Evolutionary conservation across 2,113 vertebrate species (phyloP).

Genomic region (Lampris megalopsis): DNA sequence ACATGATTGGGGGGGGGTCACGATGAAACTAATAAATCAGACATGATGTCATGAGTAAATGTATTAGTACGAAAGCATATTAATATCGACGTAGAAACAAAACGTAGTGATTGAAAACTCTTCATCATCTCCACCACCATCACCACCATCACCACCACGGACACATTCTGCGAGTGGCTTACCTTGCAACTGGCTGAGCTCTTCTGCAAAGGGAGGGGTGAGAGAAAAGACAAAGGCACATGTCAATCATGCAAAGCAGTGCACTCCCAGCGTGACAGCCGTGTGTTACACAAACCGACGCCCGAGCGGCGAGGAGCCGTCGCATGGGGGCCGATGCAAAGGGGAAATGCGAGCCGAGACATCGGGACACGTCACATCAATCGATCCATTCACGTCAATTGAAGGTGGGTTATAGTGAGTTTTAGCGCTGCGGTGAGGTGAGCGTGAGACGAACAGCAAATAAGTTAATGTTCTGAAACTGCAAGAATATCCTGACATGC

Average conservation of each 20-base stretch:
- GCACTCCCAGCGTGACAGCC: conserved; percentile 46
- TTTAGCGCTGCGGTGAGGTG: conserved; percentile 12
- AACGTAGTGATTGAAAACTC: conserved; percentile 38
- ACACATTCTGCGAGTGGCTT: conserved; percentile 72
- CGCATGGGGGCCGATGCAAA: conserved; percentile 7
- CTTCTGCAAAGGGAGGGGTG: conserved; percentile 78
- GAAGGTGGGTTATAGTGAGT: not conserved
- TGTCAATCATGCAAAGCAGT: conserved; percentile 86
- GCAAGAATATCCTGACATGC: conserved; percentile 28
- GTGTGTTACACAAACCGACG: conserved; percentile 29
- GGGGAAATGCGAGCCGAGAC: not conserved
- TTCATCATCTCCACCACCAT: conserved; percentile 43
- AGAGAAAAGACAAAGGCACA: conserved; percentile 78
- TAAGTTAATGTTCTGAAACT: not conserved
- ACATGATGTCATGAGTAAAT: not conserved
- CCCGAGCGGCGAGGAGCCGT: not conserved
- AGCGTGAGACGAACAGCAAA: conserved; percentile 15
- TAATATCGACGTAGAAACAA: conserved; percentile 22
- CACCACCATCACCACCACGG: conserved; percentile 69
- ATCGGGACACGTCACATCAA: not conserved
- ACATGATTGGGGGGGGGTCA: not conserved
- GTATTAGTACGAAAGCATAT: conserved; percentile 20
- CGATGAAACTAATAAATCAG: not conserved
- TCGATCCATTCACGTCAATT: not conserved
- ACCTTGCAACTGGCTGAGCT: conserved; percentile 83